phyloP scores from a whole-genome alignment of 23 tunicate genomes.

The Oikopleura vanhoeffeni region DNA sequence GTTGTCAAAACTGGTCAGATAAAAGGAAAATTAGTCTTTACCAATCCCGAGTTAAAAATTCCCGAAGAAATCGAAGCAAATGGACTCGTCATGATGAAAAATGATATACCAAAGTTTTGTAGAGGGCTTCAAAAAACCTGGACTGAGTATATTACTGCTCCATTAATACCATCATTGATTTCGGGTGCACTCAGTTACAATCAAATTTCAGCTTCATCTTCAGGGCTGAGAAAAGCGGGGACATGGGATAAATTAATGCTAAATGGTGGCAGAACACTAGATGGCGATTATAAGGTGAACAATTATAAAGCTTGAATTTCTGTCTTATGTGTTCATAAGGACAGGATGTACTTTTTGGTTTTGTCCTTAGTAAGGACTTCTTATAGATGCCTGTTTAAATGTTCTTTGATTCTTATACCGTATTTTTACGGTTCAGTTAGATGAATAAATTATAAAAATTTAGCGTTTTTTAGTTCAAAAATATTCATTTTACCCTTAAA shows the following conservation, averaged over 20 bases:
- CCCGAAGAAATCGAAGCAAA: neutral
- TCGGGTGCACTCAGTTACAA: constrained; percentile 5
- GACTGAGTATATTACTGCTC: neutral
- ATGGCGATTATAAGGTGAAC: constrained; percentile 4
- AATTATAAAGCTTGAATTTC: too few species aligned
- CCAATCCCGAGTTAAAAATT: neutral
- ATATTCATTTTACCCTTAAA: too few species aligned
- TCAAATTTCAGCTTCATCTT: neutral
- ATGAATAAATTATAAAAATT: too few species aligned
- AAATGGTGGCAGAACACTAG: neutral
- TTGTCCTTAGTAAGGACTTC: too few species aligned
- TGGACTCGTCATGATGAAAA: neutral
- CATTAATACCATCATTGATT: neutral
- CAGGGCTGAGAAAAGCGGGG: neutral
- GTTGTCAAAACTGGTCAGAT: too few species aligned
- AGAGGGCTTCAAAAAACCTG: neutral
- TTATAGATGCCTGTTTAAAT: too few species aligned
- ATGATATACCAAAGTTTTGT: neutral
- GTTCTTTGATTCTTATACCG: too few species aligned
- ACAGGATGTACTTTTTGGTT: too few species aligned
- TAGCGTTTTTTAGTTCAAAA: too few species aligned
- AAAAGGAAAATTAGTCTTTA: neutral
- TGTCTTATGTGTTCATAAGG: too few species aligned
- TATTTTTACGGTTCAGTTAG: too few species aligned
- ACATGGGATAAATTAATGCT: neutral